Evolutionary conservation across 2,113 vertebrate genomes (phyloP).

Genomic region (Ardeotis arabs): DNA sequence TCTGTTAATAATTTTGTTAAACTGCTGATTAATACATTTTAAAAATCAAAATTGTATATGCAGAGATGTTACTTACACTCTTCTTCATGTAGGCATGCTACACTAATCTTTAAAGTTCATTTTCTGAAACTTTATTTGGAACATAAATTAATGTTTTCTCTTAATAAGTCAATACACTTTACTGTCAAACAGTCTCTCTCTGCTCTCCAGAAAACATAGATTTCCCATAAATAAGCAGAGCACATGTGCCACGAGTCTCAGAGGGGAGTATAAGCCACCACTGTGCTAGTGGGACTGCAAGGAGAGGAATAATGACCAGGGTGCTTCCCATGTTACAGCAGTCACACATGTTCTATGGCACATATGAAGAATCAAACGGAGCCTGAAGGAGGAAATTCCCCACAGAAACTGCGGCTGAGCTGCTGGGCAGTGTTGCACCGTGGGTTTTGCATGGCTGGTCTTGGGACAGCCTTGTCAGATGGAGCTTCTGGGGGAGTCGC

Average conservation of each 20-base stretch:
- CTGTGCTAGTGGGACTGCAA: not conserved
- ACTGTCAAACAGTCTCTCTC: not conserved
- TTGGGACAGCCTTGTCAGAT: not conserved
- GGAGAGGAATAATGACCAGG: not conserved
- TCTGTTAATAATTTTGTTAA: not conserved
- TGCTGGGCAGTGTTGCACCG: not conserved
- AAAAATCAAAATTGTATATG: not conserved
- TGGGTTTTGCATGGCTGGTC: not conserved
- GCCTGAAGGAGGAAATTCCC: not conserved
- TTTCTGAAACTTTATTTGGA: not conserved
- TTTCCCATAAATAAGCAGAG: not conserved
- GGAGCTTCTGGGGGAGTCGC: not conserved
- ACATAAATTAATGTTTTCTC: not conserved
- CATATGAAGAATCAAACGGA: not conserved
- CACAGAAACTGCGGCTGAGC: not conserved
- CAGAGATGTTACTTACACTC: not conserved
- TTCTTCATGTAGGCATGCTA: not conserved
- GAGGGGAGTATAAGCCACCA: not conserved
- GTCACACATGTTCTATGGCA: rapidly evolving
- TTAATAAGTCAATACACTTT: not conserved
- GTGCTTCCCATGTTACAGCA: not conserved
- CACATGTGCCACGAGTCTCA: not conserved
- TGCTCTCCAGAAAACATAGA: not conserved
- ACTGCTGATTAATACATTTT: not conserved
- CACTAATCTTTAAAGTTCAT: not conserved